Base-by-base conservation (phyloP, 1,140 invertebrate species). In the Dreissena rostriformis region DNA sequence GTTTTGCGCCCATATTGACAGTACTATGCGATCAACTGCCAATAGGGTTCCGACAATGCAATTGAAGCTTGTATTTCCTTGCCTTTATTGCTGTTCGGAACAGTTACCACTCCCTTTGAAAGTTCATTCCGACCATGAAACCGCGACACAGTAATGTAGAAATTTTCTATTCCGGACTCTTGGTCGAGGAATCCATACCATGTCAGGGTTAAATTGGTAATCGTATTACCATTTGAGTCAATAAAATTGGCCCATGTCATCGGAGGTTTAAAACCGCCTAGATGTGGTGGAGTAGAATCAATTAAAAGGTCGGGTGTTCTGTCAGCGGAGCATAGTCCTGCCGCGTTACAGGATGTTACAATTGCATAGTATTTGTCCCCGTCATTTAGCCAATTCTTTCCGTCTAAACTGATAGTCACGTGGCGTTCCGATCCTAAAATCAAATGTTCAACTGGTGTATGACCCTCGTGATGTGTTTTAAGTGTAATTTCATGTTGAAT, bases 311-410 rank as follows among this genome's bases (percentile, higher is more conserved):
- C 26, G 19, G 75, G 63, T 53, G 73, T 77, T 8, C 66, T 51
- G 52, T 70, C 63, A 29, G 65, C 73, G 10, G 78, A 57, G 82
- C 89, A 90, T 11, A 90, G 71, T 28, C 63, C 83, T 10, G 88
- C 89, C 51, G 75, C 85, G 71, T 90, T 90, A 76, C 89, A 90
- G 5, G 85, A 86, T 0, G 88, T 86, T 15, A 90, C 87, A 15
- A 53, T 39, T 0, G 80, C 74, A 39, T 51, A 75, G 71, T 90
- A 89, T 8, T 24, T 49, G 51, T 88, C 86, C 7, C 89, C 89
- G 71, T 81, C 51, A 61, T 55, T 19, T 6, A 90, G 70, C 28
- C 71, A 63, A n/a, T 86, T 55, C 52, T 78, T 53, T 51, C 77
- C 49, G 15, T n/a, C 19, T 24, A 86, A 68, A 19, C 53, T n/a